Evolutionary conservation across 2,888 invertebrate species (phyloP), one percentile per base, ranked within the genome.

Genomic region (Hesperia comma): DNA sequence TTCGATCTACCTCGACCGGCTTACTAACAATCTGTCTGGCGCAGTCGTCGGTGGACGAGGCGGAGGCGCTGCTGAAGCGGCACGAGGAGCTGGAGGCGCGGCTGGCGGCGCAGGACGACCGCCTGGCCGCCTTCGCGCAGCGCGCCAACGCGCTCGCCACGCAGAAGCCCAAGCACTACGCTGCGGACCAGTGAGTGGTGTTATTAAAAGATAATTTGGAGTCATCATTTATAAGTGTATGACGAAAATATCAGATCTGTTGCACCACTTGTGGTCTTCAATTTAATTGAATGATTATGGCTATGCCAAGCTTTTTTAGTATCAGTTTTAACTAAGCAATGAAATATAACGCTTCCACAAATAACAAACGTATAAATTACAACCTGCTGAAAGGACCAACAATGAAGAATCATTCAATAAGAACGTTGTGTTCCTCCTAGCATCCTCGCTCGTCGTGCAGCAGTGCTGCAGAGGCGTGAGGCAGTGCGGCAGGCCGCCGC

Each of bases 11-110:
- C n/a, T n/a, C n/a, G 6, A 32, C 32, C 32, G 32, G 3, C 32
- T 5, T 32, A 32, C 3, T 32, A 32, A 32, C 6, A 5, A 6
- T 33, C 33, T 14, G n/a, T 54, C 15, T 54, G 5, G 7, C 0
- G n/a, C 86, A 97, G 96, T 95, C 96, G 69, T 97, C 98, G 0
- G 92, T 98, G 68, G 98, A 98, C 86, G 97, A 97, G 77, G 98
- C 98, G 4, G 98, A 98, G 82, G 98, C 98, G 0, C 93, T 99
- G 69, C 90, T 98, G 63, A 99, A 99, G 87, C 95, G 98, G 21
- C 99, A 99, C 85, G 95, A 97, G 80, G 98, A 99, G 86, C 96
- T 99, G 85, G 97, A 98, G 81, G 98, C 98, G 76, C 97, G 98
- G 0, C 92, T 99, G 19, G 95, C 95, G 70, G 99, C 98, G 0